These are phyloP conservation scores for Pseudochirops cupreus DNA, from an alignment of 2,797 vertebrate species.

Conservation along the genomic window DNA sequence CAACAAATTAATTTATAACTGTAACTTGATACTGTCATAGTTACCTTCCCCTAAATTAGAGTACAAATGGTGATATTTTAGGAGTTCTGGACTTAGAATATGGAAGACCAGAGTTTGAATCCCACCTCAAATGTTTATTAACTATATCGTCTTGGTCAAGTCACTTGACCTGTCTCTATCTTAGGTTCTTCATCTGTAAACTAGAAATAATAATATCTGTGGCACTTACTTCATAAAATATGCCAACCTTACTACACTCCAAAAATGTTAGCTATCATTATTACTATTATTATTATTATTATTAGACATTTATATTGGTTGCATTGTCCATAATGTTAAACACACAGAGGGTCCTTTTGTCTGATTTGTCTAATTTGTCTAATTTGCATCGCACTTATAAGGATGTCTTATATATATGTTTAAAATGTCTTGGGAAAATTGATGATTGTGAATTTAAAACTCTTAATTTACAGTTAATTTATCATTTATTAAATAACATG, in stretches of 20 bases:
- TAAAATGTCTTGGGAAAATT: conserved; percentile 44
- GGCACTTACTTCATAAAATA: neutral
- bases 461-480: neutral
- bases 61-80: neutral
- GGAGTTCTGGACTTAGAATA: neutral
- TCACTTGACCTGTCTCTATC: neutral
- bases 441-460: conserved; percentile 37
- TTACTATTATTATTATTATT: neutral
- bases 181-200: neutral
- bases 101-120: neutral
- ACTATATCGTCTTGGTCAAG: neutral
- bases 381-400: conserved; percentile 46
- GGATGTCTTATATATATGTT: conserved; percentile 56
- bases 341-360: conserved; percentile 2
- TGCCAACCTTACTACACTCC: neutral
- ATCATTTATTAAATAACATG: neutral
- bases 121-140: neutral
- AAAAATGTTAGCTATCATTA: neutral
- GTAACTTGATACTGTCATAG: neutral
- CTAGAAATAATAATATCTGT: neutral
- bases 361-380: conserved; percentile 17
- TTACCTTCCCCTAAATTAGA: neutral
- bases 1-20: neutral
- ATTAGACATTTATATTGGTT: conserved; percentile 54
- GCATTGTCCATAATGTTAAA: conserved; percentile 62